phyloP scores from a whole-genome alignment of 2,888 invertebrate genomes.

The Leptopilina syphax region DNA sequence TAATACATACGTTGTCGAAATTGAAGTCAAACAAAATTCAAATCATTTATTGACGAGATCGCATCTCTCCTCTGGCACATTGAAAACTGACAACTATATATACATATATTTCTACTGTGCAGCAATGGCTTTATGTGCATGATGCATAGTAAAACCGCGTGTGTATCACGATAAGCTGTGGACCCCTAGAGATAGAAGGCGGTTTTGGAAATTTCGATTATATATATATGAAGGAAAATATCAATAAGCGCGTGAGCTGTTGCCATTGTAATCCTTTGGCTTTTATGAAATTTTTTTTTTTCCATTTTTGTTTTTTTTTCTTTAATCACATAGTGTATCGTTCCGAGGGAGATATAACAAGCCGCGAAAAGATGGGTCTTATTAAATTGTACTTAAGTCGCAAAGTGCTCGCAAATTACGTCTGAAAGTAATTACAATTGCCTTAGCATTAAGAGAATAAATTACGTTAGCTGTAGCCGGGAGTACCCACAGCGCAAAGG shows the following conservation, averaged over 20 bases:
- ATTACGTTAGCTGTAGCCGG: slow-evolving; percentile 36
- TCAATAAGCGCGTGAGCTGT: slow-evolving; percentile 27
- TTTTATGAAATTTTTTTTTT: background rate
- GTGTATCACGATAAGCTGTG: slow-evolving; percentile 51
- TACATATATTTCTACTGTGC: slow-evolving; percentile 44
- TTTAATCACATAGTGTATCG: slow-evolving; percentile 22
- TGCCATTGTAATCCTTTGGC: slow-evolving; percentile 17
- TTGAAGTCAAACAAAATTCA: slow-evolving; percentile 38
- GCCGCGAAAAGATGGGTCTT: slow-evolving; percentile 23
- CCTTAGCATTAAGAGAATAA: slow-evolving; percentile 37
- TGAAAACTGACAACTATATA: slow-evolving; percentile 45
- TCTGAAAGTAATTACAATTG: slow-evolving; percentile 41
- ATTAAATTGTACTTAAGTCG: slow-evolving; percentile 39
- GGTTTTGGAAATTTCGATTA: slow-evolving; percentile 49
- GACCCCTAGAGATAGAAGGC: slow-evolving; percentile 42
- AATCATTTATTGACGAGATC: slow-evolving; percentile 35
- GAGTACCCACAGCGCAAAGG: slow-evolving; percentile 17
- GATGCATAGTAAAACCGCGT: slow-evolving; percentile 52
- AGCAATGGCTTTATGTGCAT: slow-evolving; percentile 44
- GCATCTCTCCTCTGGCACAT: slow-evolving; percentile 10
- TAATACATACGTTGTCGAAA: slow-evolving; percentile 32
- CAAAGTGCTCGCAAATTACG: slow-evolving; percentile 40
- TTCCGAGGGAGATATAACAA: background rate
- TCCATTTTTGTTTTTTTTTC: background rate
- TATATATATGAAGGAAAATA: slow-evolving; percentile 17